Conservation (phyloP, 2,797 vertebrate species). For the Pangasius sanitwongsei region DNA sequence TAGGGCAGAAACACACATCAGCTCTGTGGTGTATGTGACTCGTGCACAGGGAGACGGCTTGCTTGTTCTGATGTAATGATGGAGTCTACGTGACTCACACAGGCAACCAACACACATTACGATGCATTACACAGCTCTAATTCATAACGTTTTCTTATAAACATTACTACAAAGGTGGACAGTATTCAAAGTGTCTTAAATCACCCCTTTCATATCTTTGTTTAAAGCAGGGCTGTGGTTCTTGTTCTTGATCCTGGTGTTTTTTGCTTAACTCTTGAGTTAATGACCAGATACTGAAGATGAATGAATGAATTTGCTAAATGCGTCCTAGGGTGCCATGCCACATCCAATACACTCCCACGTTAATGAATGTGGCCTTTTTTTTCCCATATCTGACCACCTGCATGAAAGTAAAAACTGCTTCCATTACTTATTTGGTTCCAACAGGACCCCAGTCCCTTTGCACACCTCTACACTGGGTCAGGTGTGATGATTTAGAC, state of each 20-base stretch:
- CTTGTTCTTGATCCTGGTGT: neutral
- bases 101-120: neutral
- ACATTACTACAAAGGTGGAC: neutral
- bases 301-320: neutral
- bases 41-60: constrained; percentile 2
- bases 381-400: neutral
- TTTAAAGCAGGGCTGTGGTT: neutral
- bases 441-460: neutral
- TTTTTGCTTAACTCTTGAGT: neutral
- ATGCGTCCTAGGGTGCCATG: neutral
- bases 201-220: no score
- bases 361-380: neutral
- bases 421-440: neutral
- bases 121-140: neutral
- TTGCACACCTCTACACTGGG: neutral
- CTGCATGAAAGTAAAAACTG: neutral
- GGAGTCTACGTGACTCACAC: neutral
- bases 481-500: neutral
- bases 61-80: neutral
- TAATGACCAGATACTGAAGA: neutral
- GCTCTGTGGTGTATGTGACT: constrained; percentile 8
- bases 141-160: neutral
- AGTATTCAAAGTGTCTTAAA: neutral
- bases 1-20: constrained; percentile 41
- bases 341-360: neutral